Evolutionary conservation across 2,888 invertebrate genomes (phyloP).

Genomic region (Drosophila sordidapex): DNA sequence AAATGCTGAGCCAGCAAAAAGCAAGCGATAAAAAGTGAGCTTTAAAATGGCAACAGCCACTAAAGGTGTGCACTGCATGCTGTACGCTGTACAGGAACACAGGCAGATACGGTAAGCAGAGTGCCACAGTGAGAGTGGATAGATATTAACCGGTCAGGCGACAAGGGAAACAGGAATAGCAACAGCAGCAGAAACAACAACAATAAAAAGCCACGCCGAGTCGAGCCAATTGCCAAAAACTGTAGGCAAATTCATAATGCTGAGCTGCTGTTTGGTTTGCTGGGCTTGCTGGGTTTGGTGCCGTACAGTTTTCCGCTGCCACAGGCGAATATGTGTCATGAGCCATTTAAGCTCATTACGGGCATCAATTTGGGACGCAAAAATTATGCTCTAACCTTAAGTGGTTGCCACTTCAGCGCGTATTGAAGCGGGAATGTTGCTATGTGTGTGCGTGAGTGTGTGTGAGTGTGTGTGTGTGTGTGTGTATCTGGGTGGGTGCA

Average conservation of each 20-base stretch:
- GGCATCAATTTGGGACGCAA: slow-evolving; percentile 82
- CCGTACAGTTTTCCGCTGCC: slow-evolving; percentile 18
- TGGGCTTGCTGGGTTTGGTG: background rate
- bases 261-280: background rate
- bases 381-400: slow-evolving; percentile 77
- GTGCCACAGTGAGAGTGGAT: slow-evolving; percentile 17
- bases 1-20: slow-evolving; percentile 60
- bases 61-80: slow-evolving; percentile 31
- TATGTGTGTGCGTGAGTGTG: slow-evolving; percentile 3
- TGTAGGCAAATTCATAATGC: slow-evolving; percentile 41
- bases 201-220: background rate
- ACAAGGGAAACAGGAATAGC: slow-evolving; percentile 29
- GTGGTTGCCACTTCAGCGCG: slow-evolving; percentile 63
- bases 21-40: slow-evolving; percentile 54
- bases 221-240: slow-evolving; percentile 31
- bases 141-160: slow-evolving; percentile 39
- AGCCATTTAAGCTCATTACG: slow-evolving; percentile 83
- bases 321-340: slow-evolving; percentile 79
- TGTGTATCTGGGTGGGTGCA: background rate
- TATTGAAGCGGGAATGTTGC: slow-evolving; percentile 25
- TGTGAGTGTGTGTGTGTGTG: background rate
- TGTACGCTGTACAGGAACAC: background rate
- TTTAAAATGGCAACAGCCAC: slow-evolving; percentile 51
- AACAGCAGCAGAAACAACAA: slow-evolving; percentile 22
- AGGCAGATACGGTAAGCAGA: background rate